phyloP scores from a whole-genome alignment of 2,888 invertebrate species.

The Sipha maydis region DNA sequence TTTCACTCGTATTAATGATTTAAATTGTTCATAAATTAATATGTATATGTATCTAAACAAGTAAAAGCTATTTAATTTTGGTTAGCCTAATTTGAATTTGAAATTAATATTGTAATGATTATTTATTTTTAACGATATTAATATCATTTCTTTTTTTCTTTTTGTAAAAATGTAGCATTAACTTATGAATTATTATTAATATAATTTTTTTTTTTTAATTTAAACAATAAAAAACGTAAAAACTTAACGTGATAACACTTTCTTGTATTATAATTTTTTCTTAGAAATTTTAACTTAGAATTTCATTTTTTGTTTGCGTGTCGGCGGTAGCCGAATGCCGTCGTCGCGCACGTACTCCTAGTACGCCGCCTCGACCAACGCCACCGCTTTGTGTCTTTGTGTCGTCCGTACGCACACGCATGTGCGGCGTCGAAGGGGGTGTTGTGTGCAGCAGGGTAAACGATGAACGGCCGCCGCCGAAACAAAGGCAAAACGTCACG shows the following conservation, averaged over 20 bases:
- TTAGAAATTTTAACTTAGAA: too few species aligned
- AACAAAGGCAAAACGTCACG: conserved; percentile 46
- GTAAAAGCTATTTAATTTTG: not conserved
- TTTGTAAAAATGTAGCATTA: too few species aligned
- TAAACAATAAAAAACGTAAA: too few species aligned
- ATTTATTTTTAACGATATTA: too few species aligned
- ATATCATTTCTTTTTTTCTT: too few species aligned
- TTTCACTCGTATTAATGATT: too few species aligned
- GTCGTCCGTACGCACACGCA: not conserved
- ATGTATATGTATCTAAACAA: too few species aligned
- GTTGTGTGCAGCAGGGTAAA: not conserved
- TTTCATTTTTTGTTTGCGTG: too few species aligned
- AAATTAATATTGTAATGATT: not conserved
- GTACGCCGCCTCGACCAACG: not conserved
- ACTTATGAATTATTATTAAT: too few species aligned
- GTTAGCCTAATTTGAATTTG: not conserved
- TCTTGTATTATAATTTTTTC: too few species aligned
- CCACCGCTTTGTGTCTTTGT: not conserved
- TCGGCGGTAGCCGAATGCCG: not conserved
- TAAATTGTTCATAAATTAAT: too few species aligned
- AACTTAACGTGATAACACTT: too few species aligned
- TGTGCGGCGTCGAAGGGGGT: not conserved
- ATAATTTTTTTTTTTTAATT: not conserved
- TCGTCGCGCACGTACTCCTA: not conserved
- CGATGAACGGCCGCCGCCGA: conserved; percentile 1